Evolutionary conservation across 2,888 invertebrate species (phyloP), one percentile per base, ranked within the genome.

Genomic region (Aspidiotus destructor): DNA sequence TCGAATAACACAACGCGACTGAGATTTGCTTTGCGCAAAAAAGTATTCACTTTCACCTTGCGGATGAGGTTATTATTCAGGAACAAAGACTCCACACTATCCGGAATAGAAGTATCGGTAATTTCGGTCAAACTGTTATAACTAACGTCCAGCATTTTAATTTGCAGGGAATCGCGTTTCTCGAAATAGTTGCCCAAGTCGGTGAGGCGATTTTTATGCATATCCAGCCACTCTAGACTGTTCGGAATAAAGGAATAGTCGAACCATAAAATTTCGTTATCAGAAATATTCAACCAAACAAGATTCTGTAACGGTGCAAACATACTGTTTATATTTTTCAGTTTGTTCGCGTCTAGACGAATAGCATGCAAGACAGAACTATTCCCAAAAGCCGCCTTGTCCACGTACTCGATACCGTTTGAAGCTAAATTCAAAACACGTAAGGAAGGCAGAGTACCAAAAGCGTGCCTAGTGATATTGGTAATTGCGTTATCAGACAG

Each of bases 1-100:
- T 92, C 92, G 80, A 92, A 92, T 74, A 94, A 84, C 81, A 94
- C 93, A 74, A 92, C 93, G 74, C 92, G 82, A 69, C 91, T 91
- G 75, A 94, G 82, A 80, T 94, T 93, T 73, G 84, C 84, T 81
- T 93, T 94, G 78, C 88, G 87, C 78, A 90, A 83, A 79, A 94
- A 94, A 71, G 92, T 89, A 78, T 92, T 89, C 63, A 91, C 87
- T 78, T 92, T 92, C 72, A 94, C 89, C 74, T 83, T 82, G 73
- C 85, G 85, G 77, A 94, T 91, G 74, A 87, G 82, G 81, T 94
- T 94, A 80, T 93, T 90, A 79, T 92, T 92, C 74, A 92, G 82
- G 79, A 92, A 92, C 74, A 94, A 81, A 74, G 89, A 80, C 78
- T 92, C 91, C 67, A 93, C 85, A 75, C 88, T 87, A 78, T 89